These are phyloP conservation scores for Pedetes capensis DNA, from an alignment of 2,113 vertebrate species.

Conservation along the genomic window DNA sequence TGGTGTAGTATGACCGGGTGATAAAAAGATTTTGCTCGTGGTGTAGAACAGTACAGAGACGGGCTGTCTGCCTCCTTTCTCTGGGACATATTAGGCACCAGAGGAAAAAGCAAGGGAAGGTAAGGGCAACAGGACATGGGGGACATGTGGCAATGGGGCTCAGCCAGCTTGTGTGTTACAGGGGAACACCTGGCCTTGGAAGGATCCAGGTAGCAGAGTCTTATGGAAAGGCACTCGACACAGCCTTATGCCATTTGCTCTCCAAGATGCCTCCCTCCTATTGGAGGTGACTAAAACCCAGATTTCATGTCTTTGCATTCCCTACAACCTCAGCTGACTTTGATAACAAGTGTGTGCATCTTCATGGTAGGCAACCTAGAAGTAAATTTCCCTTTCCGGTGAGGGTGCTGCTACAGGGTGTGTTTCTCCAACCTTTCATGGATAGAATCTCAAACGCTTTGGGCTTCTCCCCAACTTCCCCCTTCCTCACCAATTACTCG, in stretches of 20 bases:
- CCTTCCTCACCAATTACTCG: background rate
- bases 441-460: background rate
- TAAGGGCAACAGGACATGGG: background rate
- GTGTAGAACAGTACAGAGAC: background rate
- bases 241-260: background rate
- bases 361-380: background rate
- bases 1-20: background rate
- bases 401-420: background rate
- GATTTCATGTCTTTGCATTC: background rate
- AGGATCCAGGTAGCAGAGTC: background rate
- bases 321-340: background rate
- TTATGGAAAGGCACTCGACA: background rate
- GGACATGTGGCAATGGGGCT: background rate
- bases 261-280: background rate
- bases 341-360: background rate
- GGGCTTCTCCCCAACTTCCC: no score
- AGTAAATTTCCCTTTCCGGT: background rate
- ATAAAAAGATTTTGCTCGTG: background rate
- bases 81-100: background rate
- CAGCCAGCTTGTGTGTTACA: background rate
- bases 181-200: background rate
- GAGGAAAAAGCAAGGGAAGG: background rate
- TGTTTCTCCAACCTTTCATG: background rate
- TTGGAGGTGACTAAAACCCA: background rate
- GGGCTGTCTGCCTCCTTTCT: background rate